Base-by-base conservation (phyloP, 2,888 invertebrate genomes). In the Synergus gifuensis region DNA sequence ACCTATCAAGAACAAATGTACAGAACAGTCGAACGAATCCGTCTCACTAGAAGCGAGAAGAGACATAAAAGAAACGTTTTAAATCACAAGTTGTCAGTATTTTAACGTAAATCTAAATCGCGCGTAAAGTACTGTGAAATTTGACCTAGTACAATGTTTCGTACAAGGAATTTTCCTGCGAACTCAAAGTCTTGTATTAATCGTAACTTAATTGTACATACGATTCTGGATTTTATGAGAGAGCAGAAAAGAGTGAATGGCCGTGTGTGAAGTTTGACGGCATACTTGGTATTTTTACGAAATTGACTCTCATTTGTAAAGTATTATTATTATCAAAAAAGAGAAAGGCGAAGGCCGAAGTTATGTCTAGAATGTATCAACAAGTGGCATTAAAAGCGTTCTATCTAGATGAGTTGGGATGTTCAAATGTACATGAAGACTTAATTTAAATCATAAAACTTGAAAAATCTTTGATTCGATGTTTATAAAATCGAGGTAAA, bases 11-110 rank as follows among this genome's bases (percentile, higher is more conserved):
- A 73, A 69, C 22, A 46, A 49, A 69, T 49, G 46, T 49, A 69
- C 54, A 82, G 73, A 73, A 28, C 12, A 73, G 54, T 73, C 12
- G 49, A 36, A 36, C 11, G 28, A 54, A 49, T 49, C 28, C 54
- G n/a, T 16, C 36, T 54, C 7, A n/a, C 36, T n/a, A 9, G 11
- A 73, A 54, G 28, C 54, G 54, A 28, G n/a, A 73, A 73, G 49
- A 40, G 54, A 28, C 46, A 73, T 73, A 64, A 42, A 63, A 62
- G 42, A 73, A 67, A 81, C 76, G 60, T 76, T 66, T 78, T 76
- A 69, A 40, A 73, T 73, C 73, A 54, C 54, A 73, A 78, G 79
- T 86, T 84, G 82, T 86, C 85, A 85, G 86, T 86, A 86, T 86
- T 86, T 83, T 83, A 83, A 84, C 49, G n/a, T 73, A n/a, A 73